Evolutionary conservation across 2,113 vertebrate genomes (phyloP).

Genomic region (Rafetus swinhoei): DNA sequence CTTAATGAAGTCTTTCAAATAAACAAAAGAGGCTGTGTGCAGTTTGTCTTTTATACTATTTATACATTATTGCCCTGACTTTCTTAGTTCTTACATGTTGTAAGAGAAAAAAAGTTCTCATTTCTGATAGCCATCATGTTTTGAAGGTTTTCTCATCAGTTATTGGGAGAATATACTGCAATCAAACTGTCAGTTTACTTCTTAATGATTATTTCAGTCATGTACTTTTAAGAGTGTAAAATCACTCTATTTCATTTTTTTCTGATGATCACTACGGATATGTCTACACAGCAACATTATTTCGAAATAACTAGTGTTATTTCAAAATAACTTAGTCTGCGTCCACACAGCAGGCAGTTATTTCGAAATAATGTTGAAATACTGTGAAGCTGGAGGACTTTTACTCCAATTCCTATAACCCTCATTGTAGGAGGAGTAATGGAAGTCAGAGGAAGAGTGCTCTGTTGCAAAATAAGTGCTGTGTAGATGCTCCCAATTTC

Average conservation of each 20-base stretch:
- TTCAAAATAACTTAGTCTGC: no score
- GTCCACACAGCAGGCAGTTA: no score
- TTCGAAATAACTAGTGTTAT: no score
- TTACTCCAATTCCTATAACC: no score
- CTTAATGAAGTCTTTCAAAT: slow-evolving; percentile 46
- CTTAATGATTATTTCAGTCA: slow-evolving; percentile 65
- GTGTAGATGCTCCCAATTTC: no score
- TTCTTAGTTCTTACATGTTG: slow-evolving; percentile 44
- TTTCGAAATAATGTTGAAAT: no score
- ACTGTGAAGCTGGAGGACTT: no score
- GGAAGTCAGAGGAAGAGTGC: no score
- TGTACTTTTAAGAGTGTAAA: slow-evolving; percentile 56
- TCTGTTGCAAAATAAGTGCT: no score
- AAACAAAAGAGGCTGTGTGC: slow-evolving; percentile 14
- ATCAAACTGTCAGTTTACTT: slow-evolving; percentile 22
- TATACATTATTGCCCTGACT: background rate
- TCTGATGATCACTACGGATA: background rate
- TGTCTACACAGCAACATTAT: no score
- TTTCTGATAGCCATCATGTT: slow-evolving; percentile 64
- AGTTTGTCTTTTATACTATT: slow-evolving; percentile 14
- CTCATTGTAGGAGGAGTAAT: no score
- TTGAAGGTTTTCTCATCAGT: slow-evolving; percentile 57
- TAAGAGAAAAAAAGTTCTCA: background rate
- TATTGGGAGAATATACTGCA: slow-evolving; percentile 54
- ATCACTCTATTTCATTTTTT: slow-evolving; percentile 57